phyloP scores from a whole-genome alignment of 2,113 vertebrate genomes.

The Dasypus novemcinctus region DNA sequence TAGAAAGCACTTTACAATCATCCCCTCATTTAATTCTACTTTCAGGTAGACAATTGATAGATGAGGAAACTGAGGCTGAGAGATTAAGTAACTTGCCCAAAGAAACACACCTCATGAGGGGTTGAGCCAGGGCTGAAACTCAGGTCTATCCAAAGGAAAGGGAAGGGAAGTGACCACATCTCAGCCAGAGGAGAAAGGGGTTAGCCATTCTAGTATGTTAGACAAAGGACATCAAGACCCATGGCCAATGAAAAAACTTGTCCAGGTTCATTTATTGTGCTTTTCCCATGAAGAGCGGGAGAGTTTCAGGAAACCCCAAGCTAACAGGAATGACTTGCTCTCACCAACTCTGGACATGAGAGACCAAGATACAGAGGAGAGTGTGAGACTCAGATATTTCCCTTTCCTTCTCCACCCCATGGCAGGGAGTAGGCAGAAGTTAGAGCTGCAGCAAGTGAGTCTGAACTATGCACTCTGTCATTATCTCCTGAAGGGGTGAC shows the following conservation, averaged over 20 bases:
- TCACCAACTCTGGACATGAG: not conserved
- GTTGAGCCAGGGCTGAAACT: too few species aligned
- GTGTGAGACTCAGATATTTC: not conserved
- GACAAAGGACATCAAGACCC: not conserved
- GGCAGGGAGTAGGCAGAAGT: too few species aligned
- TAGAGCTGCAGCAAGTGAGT: too few species aligned
- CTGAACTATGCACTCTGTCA: too few species aligned
- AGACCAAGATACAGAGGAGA: not conserved
- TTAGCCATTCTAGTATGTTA: not conserved
- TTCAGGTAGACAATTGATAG: too few species aligned
- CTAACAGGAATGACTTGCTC: too few species aligned
- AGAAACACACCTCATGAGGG: not conserved
- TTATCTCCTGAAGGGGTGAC: too few species aligned
- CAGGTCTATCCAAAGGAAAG: not conserved
- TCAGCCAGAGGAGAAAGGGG: not conserved
- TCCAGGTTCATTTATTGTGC: not conserved
- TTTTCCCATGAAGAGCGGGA: not conserved
- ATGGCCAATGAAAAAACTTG: not conserved
- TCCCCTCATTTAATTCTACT: too few species aligned
- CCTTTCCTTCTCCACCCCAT: not conserved
- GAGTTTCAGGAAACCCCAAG: not conserved
- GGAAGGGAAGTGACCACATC: too few species aligned
- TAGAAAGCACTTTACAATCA: too few species aligned
- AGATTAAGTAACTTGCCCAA: not conserved
- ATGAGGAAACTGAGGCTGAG: not conserved